Evolutionary conservation across 2,888 invertebrate genomes (phyloP), one percentile per base, ranked within the genome.

Genomic region (Drosophila aldrichi): DNA sequence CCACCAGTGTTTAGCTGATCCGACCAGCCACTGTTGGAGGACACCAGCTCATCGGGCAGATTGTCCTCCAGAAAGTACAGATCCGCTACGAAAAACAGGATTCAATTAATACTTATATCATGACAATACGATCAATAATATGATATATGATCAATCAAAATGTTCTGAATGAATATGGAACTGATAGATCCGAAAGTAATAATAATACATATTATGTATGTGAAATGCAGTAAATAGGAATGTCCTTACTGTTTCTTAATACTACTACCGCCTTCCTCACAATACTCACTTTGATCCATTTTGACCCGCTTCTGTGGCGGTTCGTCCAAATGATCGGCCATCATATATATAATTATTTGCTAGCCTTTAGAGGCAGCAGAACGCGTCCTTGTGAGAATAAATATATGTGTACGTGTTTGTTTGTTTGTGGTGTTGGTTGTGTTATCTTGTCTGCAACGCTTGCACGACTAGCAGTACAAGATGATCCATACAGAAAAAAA

Each of bases 221-320:
- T 9, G 32, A 32, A 32, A 32, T 32, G 32, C 9, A 32, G 7
- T 0, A 3, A 10, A 3, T 38, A 5, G 16, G 14, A 14, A 38
- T 38, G 5, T 38, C 2, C 36, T 38, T 5, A 6, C 14, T 12
- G 5, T 16, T 6, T 16, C 7, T 38, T 16, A 44, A 16, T 14
- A 14, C 14, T 16, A 44, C 5, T 44, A 14, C 2, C 29, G 29
- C 29, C 29, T 5, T 7, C 29, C 8, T 29, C 29, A 29, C 29
- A 40, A 40, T n/a, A 40, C 40, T 40, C 8, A 91, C 91, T 79
- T 77, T 90, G 79, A 85, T 91, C 92, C 88, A 98, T 96, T 94
- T 98, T 98, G 93, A 96, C 96, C 96, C 98, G 96, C 96, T 98
- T 98, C 93, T 96, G 97, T 94, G 98, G 97, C 95, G 98, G 98